Evolutionary conservation across 2,888 invertebrate genomes (phyloP), one percentile per base, ranked within the genome.

Genomic region (Caprella mutica): DNA sequence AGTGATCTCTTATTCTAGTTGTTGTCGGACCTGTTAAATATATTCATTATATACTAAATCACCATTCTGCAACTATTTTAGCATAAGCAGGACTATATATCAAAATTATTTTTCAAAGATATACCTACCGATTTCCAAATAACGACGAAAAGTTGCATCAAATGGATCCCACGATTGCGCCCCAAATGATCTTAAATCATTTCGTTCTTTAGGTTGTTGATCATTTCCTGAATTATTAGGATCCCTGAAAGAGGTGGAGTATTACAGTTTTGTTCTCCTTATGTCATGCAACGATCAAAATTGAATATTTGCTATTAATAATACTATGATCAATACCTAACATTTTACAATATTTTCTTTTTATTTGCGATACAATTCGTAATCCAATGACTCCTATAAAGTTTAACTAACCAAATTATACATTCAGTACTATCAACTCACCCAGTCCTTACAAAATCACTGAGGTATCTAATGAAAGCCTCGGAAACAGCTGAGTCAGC

Each of bases 371-470:
- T 17, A 1, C 19, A 24, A 8, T 8, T 8, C 21, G 24, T n/a
- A 19, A 12, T 17, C n/a, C 5, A 44, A 5, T 17, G 9, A 46
- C 8, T 17, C 24, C 21, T 21, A 46, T 19, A 2, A 26, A 3
- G 8, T 23, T 2, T 26, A 26, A 46, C 8, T 9, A 8, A 46
- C 3, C 46, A 2, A 5, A 23, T 3, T 12, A 2, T 1, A 8
- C n/a, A n/a, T 5, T 17, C 24, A 1, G 26, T 5, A 19, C 8
- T 1, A 3, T 4, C 24, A 23, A 26, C 27, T 82, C 76, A 91
- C 91, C 92, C 92, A 53, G 86, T 86, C 70, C 88, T 83, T 35
- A 87, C 89, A 70, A 92, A 92, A 76, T 91, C 91, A 66, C 89
- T 85, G 84, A 90, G 88, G 73, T 89, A 90, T 66, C 86, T 80